Evolutionary conservation across 1,140 invertebrate genomes (phyloP).

Genomic region (Camponotus vicinus): DNA sequence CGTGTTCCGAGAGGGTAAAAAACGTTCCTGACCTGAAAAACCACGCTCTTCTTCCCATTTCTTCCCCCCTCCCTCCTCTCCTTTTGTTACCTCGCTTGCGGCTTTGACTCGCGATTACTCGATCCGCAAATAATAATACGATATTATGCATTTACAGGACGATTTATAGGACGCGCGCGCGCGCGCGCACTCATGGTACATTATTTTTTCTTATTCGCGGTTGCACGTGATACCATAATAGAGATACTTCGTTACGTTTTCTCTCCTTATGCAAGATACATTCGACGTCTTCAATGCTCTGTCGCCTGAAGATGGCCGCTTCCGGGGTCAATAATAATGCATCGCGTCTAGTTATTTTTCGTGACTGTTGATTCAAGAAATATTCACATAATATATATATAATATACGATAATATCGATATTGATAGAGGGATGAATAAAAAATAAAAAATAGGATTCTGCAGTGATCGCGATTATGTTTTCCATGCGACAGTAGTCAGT

Average conservation of each 20-base stretch:
- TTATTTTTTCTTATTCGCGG: constrained; percentile 34
- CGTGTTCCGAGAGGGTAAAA: background rate
- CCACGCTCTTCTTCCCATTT: constrained; percentile 57
- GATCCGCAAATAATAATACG: constrained; percentile 65
- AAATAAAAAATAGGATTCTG: no score
- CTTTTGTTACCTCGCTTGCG: background rate
- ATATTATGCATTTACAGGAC: constrained; percentile 50
- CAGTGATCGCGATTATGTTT: no score
- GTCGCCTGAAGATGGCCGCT: no score
- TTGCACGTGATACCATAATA: constrained; percentile 28
- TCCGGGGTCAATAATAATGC: no score
- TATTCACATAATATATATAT: no score
- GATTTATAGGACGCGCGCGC: constrained; percentile 29
- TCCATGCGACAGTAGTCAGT: no score
- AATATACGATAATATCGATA: no score
- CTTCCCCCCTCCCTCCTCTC: no score
- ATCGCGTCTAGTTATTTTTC: no score
- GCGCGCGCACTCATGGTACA: constrained; percentile 36
- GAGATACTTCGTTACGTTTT: constrained; percentile 60
- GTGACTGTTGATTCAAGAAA: no score
- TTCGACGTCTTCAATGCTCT: background rate
- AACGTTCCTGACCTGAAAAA: constrained; percentile 72
- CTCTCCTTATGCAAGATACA: constrained; percentile 36
- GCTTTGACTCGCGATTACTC: constrained; percentile 3
- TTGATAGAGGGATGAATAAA: no score